phyloP scores from a whole-genome alignment of 2,113 vertebrate genomes.

The Dicerorhinus sumatrensis region DNA sequence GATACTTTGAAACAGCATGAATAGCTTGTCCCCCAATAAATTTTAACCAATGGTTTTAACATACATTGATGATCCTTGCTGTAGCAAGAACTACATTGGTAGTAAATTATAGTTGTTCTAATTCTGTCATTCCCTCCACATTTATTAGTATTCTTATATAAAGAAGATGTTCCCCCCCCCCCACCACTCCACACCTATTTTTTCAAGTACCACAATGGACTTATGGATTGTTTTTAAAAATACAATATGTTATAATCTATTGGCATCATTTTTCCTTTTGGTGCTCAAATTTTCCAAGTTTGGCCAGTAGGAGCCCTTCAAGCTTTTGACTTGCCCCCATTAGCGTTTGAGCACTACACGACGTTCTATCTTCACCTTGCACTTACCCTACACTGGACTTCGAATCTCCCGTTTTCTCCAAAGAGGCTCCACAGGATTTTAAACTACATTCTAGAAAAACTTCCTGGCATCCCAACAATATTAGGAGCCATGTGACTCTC shows the following conservation, averaged over 20 bases:
- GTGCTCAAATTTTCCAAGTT: not conserved
- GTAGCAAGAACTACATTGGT: not conserved
- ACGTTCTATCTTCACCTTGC: not conserved
- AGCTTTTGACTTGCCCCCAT: not conserved
- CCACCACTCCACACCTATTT: not conserved
- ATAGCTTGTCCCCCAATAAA: not conserved
- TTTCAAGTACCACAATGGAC: not conserved
- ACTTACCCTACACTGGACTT: not conserved
- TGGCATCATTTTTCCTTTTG: not conserved
- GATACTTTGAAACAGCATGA: not conserved
- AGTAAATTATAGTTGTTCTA: conserved; percentile 29
- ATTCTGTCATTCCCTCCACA: conserved; percentile 16
- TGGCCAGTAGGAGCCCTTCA: not conserved
- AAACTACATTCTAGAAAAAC: not conserved
- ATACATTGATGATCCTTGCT: not conserved
- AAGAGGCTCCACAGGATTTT: not conserved
- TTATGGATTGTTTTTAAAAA: not conserved
- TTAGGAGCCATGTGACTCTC: not conserved
- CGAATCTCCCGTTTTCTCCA: not conserved
- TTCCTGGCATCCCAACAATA: not conserved
- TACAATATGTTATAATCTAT: not conserved
- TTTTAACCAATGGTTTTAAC: not conserved
- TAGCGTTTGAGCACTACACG: not conserved
- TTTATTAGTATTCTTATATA: not conserved
- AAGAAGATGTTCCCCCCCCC: not conserved